A percentile compares a stretch with the other conserved stretches of the same genome.
Conservation (phyloP, 2,888 invertebrate genomes). For the Beris morrisii region DNA sequence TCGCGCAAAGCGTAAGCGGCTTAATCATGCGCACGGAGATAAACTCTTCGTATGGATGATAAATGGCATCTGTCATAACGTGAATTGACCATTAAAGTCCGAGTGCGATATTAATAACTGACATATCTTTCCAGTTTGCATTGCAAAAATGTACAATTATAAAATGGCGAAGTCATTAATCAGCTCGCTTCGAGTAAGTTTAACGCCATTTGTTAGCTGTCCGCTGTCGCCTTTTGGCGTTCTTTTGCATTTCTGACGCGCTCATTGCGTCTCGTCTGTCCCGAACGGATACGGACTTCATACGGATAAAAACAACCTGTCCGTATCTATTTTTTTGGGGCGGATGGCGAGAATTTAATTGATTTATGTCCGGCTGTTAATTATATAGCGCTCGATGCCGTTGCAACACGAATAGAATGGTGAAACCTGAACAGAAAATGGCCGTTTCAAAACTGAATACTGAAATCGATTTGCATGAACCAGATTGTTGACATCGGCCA, state of each 20-base stretch:
- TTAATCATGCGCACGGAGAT: slow-evolving; percentile 37
- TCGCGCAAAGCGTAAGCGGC: slow-evolving; percentile 37
- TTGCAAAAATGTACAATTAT: slow-evolving; percentile 35
- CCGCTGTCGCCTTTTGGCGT: slow-evolving; percentile 32
- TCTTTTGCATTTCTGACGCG: slow-evolving; percentile 25
- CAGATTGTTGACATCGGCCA: slow-evolving; percentile 14
- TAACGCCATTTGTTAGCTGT: slow-evolving; percentile 35
- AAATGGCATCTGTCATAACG: slow-evolving; percentile 45
- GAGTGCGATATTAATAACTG: slow-evolving; percentile 58
- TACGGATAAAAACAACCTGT: neutral
- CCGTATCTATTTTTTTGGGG: slow-evolving; percentile 34
- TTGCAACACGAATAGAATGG: neutral
- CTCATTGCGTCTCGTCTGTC: neutral
- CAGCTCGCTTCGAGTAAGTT: slow-evolving; percentile 35
- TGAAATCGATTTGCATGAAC: neutral
- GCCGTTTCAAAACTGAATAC: neutral
- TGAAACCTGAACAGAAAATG: neutral
- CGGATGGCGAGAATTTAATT: slow-evolving; percentile 38
- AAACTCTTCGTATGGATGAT: slow-evolving; percentile 33
- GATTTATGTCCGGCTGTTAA: slow-evolving; percentile 36
- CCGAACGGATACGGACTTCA: too few relatives aligned
- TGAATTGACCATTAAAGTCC: slow-evolving; percentile 57
- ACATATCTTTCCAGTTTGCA: slow-evolving; percentile 45
- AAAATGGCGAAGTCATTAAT: slow-evolving; percentile 39
- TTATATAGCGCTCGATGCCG: slow-evolving; percentile 25